Conservation (phyloP, 2,113 vertebrate genomes). For the Podarcis cretensis region DNA sequence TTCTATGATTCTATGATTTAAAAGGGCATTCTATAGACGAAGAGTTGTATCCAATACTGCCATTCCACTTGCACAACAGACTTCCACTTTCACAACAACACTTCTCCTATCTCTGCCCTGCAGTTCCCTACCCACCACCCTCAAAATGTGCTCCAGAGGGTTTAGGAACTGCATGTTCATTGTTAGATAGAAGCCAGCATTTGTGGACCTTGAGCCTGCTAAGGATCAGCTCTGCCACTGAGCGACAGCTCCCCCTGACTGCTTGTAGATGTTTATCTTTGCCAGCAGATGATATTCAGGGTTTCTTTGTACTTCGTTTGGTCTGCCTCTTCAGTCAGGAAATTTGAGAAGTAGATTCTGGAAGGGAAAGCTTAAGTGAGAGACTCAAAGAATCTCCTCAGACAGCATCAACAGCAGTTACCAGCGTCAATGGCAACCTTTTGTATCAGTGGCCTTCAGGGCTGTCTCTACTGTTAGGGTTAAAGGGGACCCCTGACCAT, state of each 20-base stretch:
- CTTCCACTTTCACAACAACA: too few species aligned
- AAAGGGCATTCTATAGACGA: too few species aligned
- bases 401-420: not conserved
- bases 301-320: conserved; percentile 51
- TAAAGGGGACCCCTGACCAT: too few species aligned
- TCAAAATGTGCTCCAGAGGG: too few species aligned
- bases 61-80: too few species aligned
- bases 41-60: too few species aligned
- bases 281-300: conserved; percentile 48
- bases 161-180: not conserved
- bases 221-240: not conserved
- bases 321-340: conserved; percentile 51
- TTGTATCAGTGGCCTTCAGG: conserved; percentile 18
- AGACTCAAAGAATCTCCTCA: not conserved
- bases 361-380: not conserved
- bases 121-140: too few species aligned
- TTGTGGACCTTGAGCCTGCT: too few species aligned
- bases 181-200: too few species aligned
- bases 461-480: too few species aligned
- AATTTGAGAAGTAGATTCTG: conserved; percentile 32
- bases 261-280: conserved; percentile 31
- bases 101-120: too few species aligned
- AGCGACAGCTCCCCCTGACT: not conserved
- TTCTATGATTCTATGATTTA: too few species aligned
- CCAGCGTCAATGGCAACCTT: conserved; percentile 27